Evolutionary conservation across 2,888 invertebrate species (phyloP).

Genomic region (Pediacus dermestoides): DNA sequence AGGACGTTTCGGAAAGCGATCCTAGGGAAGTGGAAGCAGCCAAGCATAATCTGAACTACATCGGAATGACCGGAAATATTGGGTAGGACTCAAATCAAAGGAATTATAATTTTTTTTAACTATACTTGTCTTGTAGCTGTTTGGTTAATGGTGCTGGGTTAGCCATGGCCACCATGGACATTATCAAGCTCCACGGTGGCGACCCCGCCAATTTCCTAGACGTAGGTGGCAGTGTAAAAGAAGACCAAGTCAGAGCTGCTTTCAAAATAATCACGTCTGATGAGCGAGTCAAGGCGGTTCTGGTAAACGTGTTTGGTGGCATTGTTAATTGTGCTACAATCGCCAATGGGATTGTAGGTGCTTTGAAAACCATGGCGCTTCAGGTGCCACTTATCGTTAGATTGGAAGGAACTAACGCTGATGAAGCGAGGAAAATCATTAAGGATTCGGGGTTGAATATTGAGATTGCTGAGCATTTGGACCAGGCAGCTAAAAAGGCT

Average conservation of each 20-base stretch:
- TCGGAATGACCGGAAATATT: slow-evolving; percentile 86
- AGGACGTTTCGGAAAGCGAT: slow-evolving; percentile 84
- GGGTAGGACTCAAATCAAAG: slow-evolving; percentile 60
- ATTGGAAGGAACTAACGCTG: slow-evolving; percentile 92
- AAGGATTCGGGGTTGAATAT: slow-evolving; percentile 80
- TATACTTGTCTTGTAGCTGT: slow-evolving; percentile 44
- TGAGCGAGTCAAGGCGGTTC: slow-evolving; percentile 86
- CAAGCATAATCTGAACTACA: slow-evolving; percentile 88
- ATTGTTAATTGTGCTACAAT: slow-evolving; percentile 98
- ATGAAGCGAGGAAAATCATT: slow-evolving; percentile 77
- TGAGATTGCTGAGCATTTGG: slow-evolving; percentile 77
- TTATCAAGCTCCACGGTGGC: slow-evolving; percentile 94
- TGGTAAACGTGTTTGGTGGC: slow-evolving; percentile 98
- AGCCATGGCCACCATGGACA: slow-evolving; percentile 99
- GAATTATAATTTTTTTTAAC: too few species aligned
- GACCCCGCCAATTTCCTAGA: slow-evolving; percentile 98
- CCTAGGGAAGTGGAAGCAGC: slow-evolving; percentile 93
- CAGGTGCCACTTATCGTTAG: slow-evolving; percentile 89
- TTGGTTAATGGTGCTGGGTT: slow-evolving; percentile 98
- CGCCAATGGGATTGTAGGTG: slow-evolving; percentile 91
- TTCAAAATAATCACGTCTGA: slow-evolving; percentile 85
- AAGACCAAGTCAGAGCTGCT: slow-evolving; percentile 89
- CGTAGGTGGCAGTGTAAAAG: slow-evolving; percentile 93
- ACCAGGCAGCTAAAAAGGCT: slow-evolving; percentile 89
- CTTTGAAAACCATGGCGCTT: slow-evolving; percentile 74